phyloP scores from a whole-genome alignment of 2,797 vertebrate species.

The Yasuhikotakia modesta region DNA sequence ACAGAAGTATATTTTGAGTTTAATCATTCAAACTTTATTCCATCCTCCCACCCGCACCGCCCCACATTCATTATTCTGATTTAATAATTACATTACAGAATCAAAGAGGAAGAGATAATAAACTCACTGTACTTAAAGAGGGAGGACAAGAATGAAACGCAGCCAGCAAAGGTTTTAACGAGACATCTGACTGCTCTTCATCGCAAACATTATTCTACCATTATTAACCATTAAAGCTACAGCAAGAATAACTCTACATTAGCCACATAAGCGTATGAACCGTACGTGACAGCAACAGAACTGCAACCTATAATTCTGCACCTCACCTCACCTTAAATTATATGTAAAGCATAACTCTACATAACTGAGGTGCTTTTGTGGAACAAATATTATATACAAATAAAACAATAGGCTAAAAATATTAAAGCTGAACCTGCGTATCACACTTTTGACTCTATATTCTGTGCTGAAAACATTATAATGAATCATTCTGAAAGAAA shows the following conservation, averaged over 20 bases:
- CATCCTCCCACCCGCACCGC: slow-evolving; percentile 27
- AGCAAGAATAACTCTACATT: neutral
- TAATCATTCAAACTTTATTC: slow-evolving; percentile 31
- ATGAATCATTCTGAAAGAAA: slow-evolving; percentile 21
- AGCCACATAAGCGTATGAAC: neutral
- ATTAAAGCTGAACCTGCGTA: neutral
- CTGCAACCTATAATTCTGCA: neutral
- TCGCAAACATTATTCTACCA: neutral
- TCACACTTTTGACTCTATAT: neutral
- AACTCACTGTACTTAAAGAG: neutral
- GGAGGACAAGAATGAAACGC: slow-evolving; percentile 14
- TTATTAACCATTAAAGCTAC: slow-evolving; percentile 18
- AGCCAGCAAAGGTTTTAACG: neutral
- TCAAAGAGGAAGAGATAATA: slow-evolving; percentile 37
- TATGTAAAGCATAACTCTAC: neutral
- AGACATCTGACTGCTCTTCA: slow-evolving; percentile 16
- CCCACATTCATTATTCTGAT: slow-evolving; percentile 42
- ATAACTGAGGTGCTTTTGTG: neutral
- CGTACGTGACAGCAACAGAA: neutral
- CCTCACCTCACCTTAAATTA: neutral
- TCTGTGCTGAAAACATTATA: neutral
- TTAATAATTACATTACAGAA: slow-evolving; percentile 42
- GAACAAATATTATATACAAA: neutral
- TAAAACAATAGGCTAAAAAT: slow-evolving; percentile 14
- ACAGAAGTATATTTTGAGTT: slow-evolving; percentile 29